A percentile compares a stretch with the other conserved stretches of the same genome.
Evolutionary conservation across 2,113 vertebrate species (phyloP).

Genomic region (Gymnocephalus cernua): DNA sequence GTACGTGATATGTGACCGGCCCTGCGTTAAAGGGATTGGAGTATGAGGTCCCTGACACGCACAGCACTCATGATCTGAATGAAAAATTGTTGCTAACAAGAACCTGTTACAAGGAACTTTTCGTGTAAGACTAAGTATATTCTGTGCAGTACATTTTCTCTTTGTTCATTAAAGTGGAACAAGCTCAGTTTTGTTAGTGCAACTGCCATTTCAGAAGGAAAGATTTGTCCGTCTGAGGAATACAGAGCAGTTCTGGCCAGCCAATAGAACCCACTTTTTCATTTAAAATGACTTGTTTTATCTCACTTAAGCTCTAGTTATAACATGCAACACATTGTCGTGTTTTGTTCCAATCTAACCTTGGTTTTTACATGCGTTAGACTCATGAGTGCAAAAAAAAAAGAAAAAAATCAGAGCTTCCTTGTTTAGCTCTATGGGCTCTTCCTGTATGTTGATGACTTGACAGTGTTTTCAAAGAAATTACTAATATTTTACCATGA

Average conservation of each 20-base stretch:
- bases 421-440: slow-evolving; percentile 36
- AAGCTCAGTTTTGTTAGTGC: neutral
- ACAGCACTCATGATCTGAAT: neutral
- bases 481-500: slow-evolving; percentile 32
- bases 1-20: slow-evolving; percentile 8
- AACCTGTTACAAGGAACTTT: neutral
- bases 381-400: slow-evolving; percentile 7
- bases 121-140: slow-evolving; percentile 6
- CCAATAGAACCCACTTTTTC: neutral
- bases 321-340: slow-evolving; percentile 38
- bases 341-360: slow-evolving; percentile 49
- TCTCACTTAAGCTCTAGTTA: slow-evolving; percentile 26
- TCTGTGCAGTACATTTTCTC: slow-evolving; percentile 34
- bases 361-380: slow-evolving; percentile 25
- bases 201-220: slow-evolving; percentile 21
- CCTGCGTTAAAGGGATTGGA: slow-evolving; percentile 2
- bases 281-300: neutral
- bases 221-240: neutral
- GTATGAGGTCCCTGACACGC: neutral
- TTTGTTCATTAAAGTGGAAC: slow-evolving; percentile 6
- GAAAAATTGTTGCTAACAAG: slow-evolving; percentile 12
- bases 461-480: slow-evolving; percentile 41
- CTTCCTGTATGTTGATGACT: slow-evolving; percentile 34
- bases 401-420: slow-evolving; percentile 21
- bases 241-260: slow-evolving; percentile 12